Evolutionary conservation across 2,113 vertebrate species (phyloP).

Genomic region (Sceloporus tristichus): DNA sequence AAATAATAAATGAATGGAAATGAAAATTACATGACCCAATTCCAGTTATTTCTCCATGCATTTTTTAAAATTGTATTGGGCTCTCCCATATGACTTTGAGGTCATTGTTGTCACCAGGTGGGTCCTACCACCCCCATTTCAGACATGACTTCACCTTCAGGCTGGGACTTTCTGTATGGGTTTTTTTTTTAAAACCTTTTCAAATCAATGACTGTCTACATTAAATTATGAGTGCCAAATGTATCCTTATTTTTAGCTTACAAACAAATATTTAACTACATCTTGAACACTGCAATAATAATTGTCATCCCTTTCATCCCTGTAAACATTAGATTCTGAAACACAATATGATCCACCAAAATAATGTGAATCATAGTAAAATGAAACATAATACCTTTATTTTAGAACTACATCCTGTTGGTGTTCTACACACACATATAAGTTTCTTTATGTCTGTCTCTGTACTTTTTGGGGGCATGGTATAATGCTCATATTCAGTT

Average conservation of each 20-base stretch:
- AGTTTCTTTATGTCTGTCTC: no score
- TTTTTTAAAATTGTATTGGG: background rate
- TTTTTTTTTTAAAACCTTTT: background rate
- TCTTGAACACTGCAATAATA: background rate
- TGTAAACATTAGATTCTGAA: background rate
- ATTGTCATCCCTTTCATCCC: background rate
- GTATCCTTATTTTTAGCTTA: background rate
- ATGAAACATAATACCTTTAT: background rate
- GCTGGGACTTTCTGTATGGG: background rate
- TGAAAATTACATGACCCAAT: conserved; percentile 5
- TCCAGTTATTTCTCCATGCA: background rate
- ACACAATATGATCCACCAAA: background rate
- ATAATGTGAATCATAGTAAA: background rate
- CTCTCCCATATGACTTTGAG: background rate
- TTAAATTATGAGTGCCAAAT: conserved; percentile 3
- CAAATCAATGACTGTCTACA: background rate
- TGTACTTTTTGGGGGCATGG: no score
- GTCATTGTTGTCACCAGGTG: background rate
- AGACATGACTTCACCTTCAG: conserved; percentile 4
- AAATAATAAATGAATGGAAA: conserved; percentile 5
- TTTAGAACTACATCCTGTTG: background rate
- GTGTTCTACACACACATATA: no score
- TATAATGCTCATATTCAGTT: no score
- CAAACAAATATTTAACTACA: background rate
- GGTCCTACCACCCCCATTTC: background rate